A percentile compares a stretch with the other conserved stretches of the same genome.
These are phyloP conservation scores for Dusona sp. DNA, from an alignment of 2,888 invertebrate species.

Conservation along the genomic window DNA sequence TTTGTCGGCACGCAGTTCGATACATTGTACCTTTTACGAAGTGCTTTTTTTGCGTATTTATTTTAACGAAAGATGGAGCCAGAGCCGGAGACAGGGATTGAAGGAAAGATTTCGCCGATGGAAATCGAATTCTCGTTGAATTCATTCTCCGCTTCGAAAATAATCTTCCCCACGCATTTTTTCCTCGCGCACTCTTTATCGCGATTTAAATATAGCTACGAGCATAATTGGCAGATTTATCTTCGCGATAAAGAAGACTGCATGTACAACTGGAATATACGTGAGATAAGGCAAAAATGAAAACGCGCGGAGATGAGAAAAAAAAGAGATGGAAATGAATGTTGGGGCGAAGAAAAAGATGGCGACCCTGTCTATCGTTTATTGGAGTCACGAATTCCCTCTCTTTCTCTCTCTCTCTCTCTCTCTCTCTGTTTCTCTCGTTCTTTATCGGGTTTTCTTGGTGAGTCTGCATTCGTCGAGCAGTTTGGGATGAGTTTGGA, in stretches of 20 bases:
- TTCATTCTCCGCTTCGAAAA: slow-evolving; percentile 10
- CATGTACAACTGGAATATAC: slow-evolving; percentile 31
- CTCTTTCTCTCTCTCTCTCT: slow-evolving; percentile 15
- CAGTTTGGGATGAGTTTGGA: slow-evolving; percentile 63
- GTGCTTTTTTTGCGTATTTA: slow-evolving; percentile 15
- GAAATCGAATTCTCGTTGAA: slow-evolving; percentile 26
- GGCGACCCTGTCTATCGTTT: slow-evolving; percentile 43
- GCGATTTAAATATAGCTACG: slow-evolving; percentile 19
- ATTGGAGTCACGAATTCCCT: slow-evolving; percentile 33
- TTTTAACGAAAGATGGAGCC: not conserved
- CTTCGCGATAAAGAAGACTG: slow-evolving; percentile 45
- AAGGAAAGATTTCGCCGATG: slow-evolving; percentile 19
- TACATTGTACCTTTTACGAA: slow-evolving; percentile 30
- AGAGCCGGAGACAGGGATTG: not conserved
- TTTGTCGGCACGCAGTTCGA: not conserved
- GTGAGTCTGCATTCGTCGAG: slow-evolving; percentile 51
- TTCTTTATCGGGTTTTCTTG: slow-evolving; percentile 41
- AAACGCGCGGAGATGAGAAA: slow-evolving; percentile 27
- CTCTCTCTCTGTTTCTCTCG: not conserved
- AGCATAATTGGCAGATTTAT: slow-evolving; percentile 58
- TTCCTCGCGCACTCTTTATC: slow-evolving; percentile 27
- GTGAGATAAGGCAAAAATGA: slow-evolving; percentile 49
- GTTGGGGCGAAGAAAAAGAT: slow-evolving; percentile 32
- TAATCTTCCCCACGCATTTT: slow-evolving; percentile 19
- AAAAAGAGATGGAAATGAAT: slow-evolving; percentile 15